Base-by-base conservation (phyloP, 1,140 invertebrate genomes). In the Drosophila ficusphila region DNA sequence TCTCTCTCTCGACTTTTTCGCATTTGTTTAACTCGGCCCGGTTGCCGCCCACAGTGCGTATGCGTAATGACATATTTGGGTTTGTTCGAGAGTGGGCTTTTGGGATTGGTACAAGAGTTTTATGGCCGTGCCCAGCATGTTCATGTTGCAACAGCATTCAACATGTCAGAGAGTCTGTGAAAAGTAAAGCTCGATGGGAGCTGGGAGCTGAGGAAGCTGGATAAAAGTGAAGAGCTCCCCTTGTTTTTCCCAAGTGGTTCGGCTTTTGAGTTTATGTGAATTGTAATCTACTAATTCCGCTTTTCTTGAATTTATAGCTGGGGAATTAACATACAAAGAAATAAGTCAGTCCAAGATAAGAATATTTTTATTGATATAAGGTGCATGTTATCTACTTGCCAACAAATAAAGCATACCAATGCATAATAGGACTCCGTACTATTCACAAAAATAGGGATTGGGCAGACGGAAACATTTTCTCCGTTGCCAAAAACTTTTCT, bases 401-500 rank as follows among this genome's bases (percentile, higher is more conserved):
- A n/a, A n/a, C n/a, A n/a, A n/a, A 18, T 27, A 27, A 64, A n/a
- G 4, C 2, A 48, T 57, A 58, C 47, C n/a, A 48, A 12, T 52
- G 31, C 23, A 44, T 60, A 56, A 68, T 51, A 21, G 41, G 21
- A 75, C 47, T 47, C 25, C 23, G 9, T 34, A 31, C 7, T 41
- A 75, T 31, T 11, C 11, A 27, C 56, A 56, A 41, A 49, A n/a
- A n/a, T n/a, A n/a, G n/a, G n/a, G n/a, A n/a, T n/a, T n/a, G n/a
- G 11, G 42, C 31, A 47, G 46, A 34, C 54, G n/a, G 49, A 2
- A 46, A 64, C 51, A 62, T 71, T 73, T 76, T 56, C 27, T 29
- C 21, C 41, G 61, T 61, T 61, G 42, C 44, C 39, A 19, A 41
- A 77, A 83, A 83, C 74, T 82, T 82, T 82, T 83, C 79, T 82